Evolutionary conservation across 2,797 vertebrate species (phyloP).

Genomic region (Typhlichthys subterraneus): DNA sequence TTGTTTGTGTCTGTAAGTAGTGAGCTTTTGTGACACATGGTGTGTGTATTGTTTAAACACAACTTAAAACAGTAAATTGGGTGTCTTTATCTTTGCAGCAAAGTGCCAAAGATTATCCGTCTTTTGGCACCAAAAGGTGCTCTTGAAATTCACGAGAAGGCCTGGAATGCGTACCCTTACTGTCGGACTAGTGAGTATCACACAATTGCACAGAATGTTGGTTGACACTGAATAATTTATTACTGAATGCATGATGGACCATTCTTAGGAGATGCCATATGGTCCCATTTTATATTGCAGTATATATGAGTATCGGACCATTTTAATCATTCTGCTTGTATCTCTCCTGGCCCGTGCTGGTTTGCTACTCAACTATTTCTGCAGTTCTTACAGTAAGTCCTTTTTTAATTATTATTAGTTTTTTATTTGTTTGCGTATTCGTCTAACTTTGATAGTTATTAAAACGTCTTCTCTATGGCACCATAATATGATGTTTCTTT

Average conservation of each 20-base stretch:
- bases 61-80: too few relatives aligned
- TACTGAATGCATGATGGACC: background rate
- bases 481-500: too few relatives aligned
- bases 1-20: too few relatives aligned
- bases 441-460: too few relatives aligned
- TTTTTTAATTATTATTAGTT: background rate
- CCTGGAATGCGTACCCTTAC: slow-evolving; percentile 98
- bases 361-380: background rate
- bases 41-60: too few relatives aligned
- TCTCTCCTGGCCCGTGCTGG: background rate
- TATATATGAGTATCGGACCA: background rate
- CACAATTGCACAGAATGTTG: background rate
- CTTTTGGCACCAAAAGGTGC: slow-evolving; percentile 87
- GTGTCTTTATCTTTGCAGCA: slow-evolving; percentile 77
- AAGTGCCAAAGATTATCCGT: slow-evolving; percentile 86
- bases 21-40: too few relatives aligned
- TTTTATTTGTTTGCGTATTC: too few relatives aligned
- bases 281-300: background rate
- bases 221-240: slow-evolving; percentile 4
- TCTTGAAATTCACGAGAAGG: slow-evolving; percentile 91
- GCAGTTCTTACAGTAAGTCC: slow-evolving; percentile 10
- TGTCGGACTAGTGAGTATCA: slow-evolving; percentile 88
- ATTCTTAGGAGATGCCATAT: background rate
- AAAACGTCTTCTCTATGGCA: too few relatives aligned
- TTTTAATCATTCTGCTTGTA: background rate